These are phyloP conservation scores for Hyla sarda DNA, from an alignment of 2,113 vertebrate species.

Conservation along the genomic window DNA sequence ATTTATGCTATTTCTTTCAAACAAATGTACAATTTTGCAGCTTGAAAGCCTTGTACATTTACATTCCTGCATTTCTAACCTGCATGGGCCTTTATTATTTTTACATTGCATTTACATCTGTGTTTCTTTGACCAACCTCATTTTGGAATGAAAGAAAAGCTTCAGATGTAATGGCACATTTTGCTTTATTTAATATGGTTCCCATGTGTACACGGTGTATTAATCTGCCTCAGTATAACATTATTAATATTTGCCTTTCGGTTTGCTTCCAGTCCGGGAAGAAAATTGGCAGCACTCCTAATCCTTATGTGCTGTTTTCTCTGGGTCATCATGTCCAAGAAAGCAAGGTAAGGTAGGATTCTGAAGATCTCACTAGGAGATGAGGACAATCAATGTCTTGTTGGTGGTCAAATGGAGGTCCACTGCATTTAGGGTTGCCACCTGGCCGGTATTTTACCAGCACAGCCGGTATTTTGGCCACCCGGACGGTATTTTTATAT, in stretches of 20 bases:
- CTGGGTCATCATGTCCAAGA: conserved; percentile 86
- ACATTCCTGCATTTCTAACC: conserved; percentile 21
- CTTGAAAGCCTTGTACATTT: conserved; percentile 28
- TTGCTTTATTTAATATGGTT: background rate
- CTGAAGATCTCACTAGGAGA: background rate
- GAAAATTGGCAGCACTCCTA: conserved; percentile 92
- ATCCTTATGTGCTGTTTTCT: conserved; percentile 88
- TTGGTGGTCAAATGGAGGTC: background rate
- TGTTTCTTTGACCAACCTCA: conserved; percentile 25
- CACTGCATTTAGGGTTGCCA: no score
- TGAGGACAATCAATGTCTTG: background rate
- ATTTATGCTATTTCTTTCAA: conserved; percentile 21
- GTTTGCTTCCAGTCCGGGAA: conserved; percentile 84
- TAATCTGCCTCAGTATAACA: background rate
- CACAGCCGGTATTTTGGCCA: no score
- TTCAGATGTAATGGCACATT: background rate
- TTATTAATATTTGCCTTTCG: conserved; percentile 1
- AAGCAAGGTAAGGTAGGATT: conserved; percentile 86
- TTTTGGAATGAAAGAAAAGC: conserved; percentile 12
- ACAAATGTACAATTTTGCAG: conserved; percentile 38
- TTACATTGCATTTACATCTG: background rate
- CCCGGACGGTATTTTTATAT: no score
- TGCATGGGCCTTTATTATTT: conserved; percentile 18
- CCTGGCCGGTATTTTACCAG: no score
- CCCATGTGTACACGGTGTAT: background rate